Percentiles rank a stretch among this genome's conserved stretches.
Conservation (phyloP, 2,888 invertebrate species). For the Lamellibrachia columna region DNA sequence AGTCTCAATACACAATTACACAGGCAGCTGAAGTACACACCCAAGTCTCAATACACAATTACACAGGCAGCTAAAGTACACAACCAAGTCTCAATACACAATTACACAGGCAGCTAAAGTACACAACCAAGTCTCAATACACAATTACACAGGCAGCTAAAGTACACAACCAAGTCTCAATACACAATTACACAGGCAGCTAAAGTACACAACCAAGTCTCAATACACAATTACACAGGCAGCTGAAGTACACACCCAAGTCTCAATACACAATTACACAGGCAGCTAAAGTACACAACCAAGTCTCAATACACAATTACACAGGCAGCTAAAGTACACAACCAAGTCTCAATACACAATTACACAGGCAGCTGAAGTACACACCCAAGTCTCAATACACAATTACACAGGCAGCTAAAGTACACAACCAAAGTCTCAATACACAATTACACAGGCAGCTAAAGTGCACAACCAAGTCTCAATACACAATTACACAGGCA, state of each 20-base stretch:
- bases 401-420: background rate
- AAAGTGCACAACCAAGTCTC: background rate
- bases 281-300: background rate
- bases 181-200: background rate
- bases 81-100: background rate
- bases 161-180: background rate
- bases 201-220: background rate
- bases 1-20: background rate
- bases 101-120: background rate
- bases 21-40: background rate
- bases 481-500: background rate
- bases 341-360: background rate
- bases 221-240: background rate
- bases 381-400: background rate
- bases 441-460: background rate
- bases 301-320: background rate
- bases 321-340: conserved; percentile 31
- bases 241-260: conserved; percentile 27
- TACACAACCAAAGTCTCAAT: background rate
- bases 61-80: no score
- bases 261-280: background rate
- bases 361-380: background rate
- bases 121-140: background rate
- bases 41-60: background rate
- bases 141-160: no score